Evolutionary conservation across 2,888 invertebrate genomes (phyloP), one percentile per base, ranked within the genome.

Genomic region (Diaprepes abbreviatus): DNA sequence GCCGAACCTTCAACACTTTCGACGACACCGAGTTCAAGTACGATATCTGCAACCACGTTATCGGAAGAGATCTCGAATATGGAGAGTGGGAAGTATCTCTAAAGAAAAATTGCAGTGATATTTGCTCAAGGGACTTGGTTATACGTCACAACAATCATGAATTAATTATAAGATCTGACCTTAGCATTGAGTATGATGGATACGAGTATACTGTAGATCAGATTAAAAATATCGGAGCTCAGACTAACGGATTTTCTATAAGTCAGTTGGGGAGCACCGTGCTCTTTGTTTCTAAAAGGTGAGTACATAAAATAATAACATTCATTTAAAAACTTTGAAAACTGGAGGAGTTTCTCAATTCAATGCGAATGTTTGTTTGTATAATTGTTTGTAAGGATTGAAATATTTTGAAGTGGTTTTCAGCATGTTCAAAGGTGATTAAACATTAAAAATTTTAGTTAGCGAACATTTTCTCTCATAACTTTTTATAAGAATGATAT

Each of bases 31-130:
- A 92, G 78, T 94, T 90, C 80, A 92, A 93, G 76, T 93, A 92
- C 76, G 93, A 94, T 75, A 88, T 92, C 12, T 95, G 95, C 82
- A 90, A 91, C 85, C 94, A 95, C 81, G 88, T 93, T 45, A 83
- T 93, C 38, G 92, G 91, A 0, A 85, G 92, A 66, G 93, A 94
- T 81, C 86, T 90, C 75, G 83, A 87, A 7, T 84, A 87, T 70
- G 87, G 89, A 48, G 86, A 89, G 35, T 95, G 94, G 93, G 88
- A 87, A 52, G 86, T 72, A 84, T 7, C 82, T 90, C 91, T 91
- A 72, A 88, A 88, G 75, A 89, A 89, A 80, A 89, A 87, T 71
- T 94, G 94, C 82, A 82, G 87, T 1, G 10, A 40, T n/a, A 17
- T 43, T 50, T 94, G 94, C 78, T 84, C 84, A 12, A 88, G 89